Conservation (phyloP, 2,797 vertebrate genomes). For the Esox masquinongy region DNA sequence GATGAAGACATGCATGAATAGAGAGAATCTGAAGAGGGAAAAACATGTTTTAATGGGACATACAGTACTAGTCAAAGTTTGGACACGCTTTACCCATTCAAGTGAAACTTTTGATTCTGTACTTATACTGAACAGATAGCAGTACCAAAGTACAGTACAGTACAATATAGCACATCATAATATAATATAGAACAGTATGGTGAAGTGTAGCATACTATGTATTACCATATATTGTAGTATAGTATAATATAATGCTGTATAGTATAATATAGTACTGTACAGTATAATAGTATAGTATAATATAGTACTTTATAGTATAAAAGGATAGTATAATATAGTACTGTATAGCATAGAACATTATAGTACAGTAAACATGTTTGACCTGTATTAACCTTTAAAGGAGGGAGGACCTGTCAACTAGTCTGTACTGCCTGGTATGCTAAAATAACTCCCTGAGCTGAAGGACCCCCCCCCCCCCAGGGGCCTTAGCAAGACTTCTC, state of each 20-base stretch:
- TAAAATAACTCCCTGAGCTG: conserved; percentile 59
- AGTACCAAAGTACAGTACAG: not conserved
- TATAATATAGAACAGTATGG: not conserved
- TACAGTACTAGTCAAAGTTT: too few relatives aligned
- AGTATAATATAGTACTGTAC: not conserved
- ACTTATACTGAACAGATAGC: too few relatives aligned
- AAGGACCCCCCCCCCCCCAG: conserved; percentile 54
- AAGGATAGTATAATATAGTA: not conserved
- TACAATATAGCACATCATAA: not conserved
- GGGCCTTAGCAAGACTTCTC: conserved; percentile 70
- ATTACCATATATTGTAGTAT: not conserved
- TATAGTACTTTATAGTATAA: too few relatives aligned
- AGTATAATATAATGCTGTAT: not conserved
- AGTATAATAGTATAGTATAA: not conserved
- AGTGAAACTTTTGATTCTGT: too few relatives aligned
- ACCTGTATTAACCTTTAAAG: not conserved
- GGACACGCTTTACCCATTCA: too few relatives aligned
- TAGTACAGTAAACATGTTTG: not conserved
- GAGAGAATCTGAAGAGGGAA: too few relatives aligned
- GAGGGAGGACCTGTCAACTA: conserved; percentile 37
- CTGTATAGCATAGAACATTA: not conserved
- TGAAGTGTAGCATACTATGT: not conserved
- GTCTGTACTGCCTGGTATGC: conserved; percentile 43
- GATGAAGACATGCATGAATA: too few relatives aligned
- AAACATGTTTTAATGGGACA: too few relatives aligned